Evolutionary conservation across 2,888 invertebrate species (phyloP), one percentile per base, ranked within the genome.

Genomic region (Leptinotarsa rubiginosa): DNA sequence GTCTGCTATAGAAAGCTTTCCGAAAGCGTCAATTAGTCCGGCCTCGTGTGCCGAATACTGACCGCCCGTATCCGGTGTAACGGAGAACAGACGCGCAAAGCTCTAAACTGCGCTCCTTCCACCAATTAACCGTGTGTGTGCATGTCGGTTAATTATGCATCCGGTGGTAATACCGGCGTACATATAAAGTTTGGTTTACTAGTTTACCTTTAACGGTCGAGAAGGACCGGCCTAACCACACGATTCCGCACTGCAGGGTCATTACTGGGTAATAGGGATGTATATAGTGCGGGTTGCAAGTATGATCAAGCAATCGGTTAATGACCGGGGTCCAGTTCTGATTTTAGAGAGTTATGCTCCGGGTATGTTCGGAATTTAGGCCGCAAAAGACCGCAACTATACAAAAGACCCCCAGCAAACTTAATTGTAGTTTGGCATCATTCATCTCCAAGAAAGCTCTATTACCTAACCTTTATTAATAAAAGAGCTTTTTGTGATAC

Each of bases 91-190:
- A 22, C 20, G 41, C 31, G 41, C 41, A 31, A 31, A 18, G 62
- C 62, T n/a, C 15, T 62, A 31, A 62, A 31, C 62, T 62, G 25
- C 31, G 25, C 62, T 62, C 62, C 62, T 71, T 74, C 70, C 72
- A 66, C 69, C 80, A 76, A 76, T 76, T 76, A 72, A 65, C 77
- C 75, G 72, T 75, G 66, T 77, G 75, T 73, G 70, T 73, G 67
- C 70, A 64, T 68, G 65, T 65, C 66, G 76, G 76, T 76, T 77
- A 76, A 78, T 78, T 76, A 76, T 73, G 73, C 76, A 75, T 73
- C 73, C 70, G 73, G 70, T 25, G 68, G 65, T 72, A 56, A 69
- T 65, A 59, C 20, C 62, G 15, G 56, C 4, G 66, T 66, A 59
- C 72, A 52, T 69, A 70, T 72, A 67, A 70, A 72, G 70, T 69